These are phyloP conservation scores for Charaxes varanes DNA, from an alignment of 1,140 invertebrate species.

Conservation along the genomic window DNA sequence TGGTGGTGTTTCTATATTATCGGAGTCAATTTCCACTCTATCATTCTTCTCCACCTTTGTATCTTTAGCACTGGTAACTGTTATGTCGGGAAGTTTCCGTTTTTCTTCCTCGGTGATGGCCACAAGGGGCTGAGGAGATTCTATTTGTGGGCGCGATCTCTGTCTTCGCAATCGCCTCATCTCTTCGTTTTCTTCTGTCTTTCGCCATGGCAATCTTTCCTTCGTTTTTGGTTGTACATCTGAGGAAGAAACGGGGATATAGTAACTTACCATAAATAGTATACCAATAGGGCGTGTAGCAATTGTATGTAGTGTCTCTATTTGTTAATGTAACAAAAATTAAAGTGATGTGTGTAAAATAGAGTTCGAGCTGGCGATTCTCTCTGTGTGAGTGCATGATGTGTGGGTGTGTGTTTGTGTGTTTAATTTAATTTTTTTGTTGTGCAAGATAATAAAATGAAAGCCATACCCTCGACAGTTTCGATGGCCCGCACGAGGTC, in stretches of 20 bases:
- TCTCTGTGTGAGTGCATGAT: no score
- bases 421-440: no score
- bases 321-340: no score
- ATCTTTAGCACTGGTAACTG: conserved; percentile 40
- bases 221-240: conserved; percentile 83
- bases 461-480: conserved; percentile 88
- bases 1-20: conserved; percentile 93
- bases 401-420: no score
- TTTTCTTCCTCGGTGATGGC: conserved; percentile 76
- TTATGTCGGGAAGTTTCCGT: conserved; percentile 63
- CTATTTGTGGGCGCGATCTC: conserved; percentile 58
- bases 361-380: no score
- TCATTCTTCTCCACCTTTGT: conserved; percentile 74
- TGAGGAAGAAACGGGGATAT: conserved; percentile 67
- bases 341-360: no score
- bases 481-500: conserved; percentile 90
- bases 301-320: no score
- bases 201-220: conserved; percentile 86
- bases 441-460: no score
- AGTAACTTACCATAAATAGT: no score
- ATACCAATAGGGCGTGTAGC: no score
- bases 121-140: conserved; percentile 57
- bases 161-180: conserved; percentile 69
- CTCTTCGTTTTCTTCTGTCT: conserved; percentile 70
- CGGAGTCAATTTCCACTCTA: conserved; percentile 90